Evolutionary conservation across 2,113 vertebrate species (phyloP), one percentile per base, ranked within the genome.

Genomic region (Sialia sialis): DNA sequence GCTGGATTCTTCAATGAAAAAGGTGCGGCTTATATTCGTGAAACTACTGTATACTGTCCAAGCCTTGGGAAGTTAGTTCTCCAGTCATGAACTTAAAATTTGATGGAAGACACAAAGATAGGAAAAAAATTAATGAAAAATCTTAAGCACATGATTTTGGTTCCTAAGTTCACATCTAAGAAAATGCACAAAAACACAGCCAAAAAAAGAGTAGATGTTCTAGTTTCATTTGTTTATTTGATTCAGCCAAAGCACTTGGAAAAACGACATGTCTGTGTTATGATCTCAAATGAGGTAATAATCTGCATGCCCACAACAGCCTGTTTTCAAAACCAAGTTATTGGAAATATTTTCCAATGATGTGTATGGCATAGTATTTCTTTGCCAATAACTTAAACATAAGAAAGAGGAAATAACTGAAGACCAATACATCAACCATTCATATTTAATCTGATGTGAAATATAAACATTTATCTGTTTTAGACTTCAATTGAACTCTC

Each of bases 381-480:
- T 39, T 34, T 64, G 20, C 29, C 84, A 73, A 32, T 59, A 86
- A 52, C 5, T 30, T 54, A 46, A 11, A 20, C 1, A 5, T 58
- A 29, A 32, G 43, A 51, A 51, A 38, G 9, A 7, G 3, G 3
- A 3, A 32, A 19, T 22, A 12, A 21, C 0, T 41, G 19, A 75
- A 79, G 32, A 55, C 13, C 1, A 68, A 68, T 76, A 10, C 2
- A 1, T 43, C 9, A 49, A 38, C 1, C 6, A 59, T 30, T 72
- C 36, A 8, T 46, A 46, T 70, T 72, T 60, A 76, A 64, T 8
- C 20, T 60, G 26, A 8, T 88, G 8, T 25, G n/a, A n/a, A n/a
- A n/a, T n/a, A n/a, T n/a, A 86, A 91, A 38, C 10, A 64, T 23
- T 41, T 54, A 29, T 64, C 16, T 52, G 15, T 74, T 34, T 38